Evolutionary conservation across 1,140 invertebrate species (phyloP), one percentile per base, ranked within the genome.

Genomic region (Neoseiulus cucumeris): DNA sequence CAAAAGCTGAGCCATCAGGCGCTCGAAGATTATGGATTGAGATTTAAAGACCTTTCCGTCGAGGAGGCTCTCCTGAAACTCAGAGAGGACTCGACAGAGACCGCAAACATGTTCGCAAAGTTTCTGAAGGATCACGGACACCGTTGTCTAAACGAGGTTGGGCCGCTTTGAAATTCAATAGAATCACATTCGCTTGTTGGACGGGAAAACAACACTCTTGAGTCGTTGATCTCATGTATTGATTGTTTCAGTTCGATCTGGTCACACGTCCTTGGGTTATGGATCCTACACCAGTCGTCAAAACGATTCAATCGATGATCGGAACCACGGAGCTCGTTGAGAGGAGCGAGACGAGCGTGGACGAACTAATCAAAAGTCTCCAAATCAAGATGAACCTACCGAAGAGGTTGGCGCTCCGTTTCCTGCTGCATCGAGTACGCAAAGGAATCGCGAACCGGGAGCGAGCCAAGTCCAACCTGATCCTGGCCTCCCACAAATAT

Each of bases 51-150:
- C 14, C 25, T 59, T 2, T 5, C 51, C 22, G 25, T 33, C 22
- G 51, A 81, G 64, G 72, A 77, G 0, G 82, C 79, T 17, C 64
- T 81, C 20, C 51, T 76, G n/a, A 86, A 83, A 83, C 71, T 87
- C 1, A 71, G 79, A 69, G 70, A 70, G 0, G 78, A 83, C 71
- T 76, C 77, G 42, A 77, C 79, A 2, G 67, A 76, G 65, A 74
- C 80, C 6, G 75, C 79, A 44, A 66, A 73, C 12, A 72, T 79
- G 44, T 79, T 85, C 30, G 68, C 77, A 1, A 68, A 74, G 4
- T 87, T 89, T 71, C 73, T 89, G n/a, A 68, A 80, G n/a, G 75
- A 79, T 67, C 84, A 88, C 71, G 87, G 86, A 1, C 84, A 89
- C 73, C 79, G 87, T 68, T 80, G 81, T 68, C 75, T 86, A 29